Evolutionary conservation across 2,888 invertebrate species (phyloP), one percentile per base, ranked within the genome.

Genomic region (Acronicta psi): DNA sequence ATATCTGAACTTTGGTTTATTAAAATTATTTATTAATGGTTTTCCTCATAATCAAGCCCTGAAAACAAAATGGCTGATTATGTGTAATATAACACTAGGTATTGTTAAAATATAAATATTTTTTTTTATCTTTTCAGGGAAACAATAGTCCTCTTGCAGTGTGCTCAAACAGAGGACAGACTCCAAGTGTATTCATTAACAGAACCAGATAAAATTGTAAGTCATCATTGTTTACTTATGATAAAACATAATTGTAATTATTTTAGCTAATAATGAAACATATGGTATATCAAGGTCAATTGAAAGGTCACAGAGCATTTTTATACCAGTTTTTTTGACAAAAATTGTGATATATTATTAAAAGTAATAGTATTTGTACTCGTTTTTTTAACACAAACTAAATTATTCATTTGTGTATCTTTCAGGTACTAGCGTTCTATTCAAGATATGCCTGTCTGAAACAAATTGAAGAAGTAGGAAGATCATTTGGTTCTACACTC

Each of bases 401-500:
- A 46, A 31, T 36, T 31, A 14, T 2, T 13, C 5, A n/a, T 13
- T 42, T 49, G n/a, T 38, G 8, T 53, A 34, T 46, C 29, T 93
- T 94, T 66, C 89, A 95, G 95, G 78, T 86, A 13, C 79, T 96
- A 20, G 72, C 87, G n/a, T 90, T 96, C 58, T 92, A 90, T 69
- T 95, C 96, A 3, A 88, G 86, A 60, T 79, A 88, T 47, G 93
- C 93, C 2, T 96, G 96, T 77, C 70, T 94, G 51, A 84, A 81
- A 53, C 82, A 85, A 42, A 70, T 94, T 2, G 86, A 88, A 58
- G 80, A 85, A 52, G 77, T 80, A 0, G 89, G 90, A 10, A 87
- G 96, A 36, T 96, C 96, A 0, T 88, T 94, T 0, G 96, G 96
- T 5, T 95, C 96, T 0, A 94, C 95, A 0, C 87, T 97, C 54